A percentile compares a stretch with the other conserved stretches of the same genome.
phyloP scores from a whole-genome alignment of 2,797 vertebrate species.

The Xenopus petersii region DNA sequence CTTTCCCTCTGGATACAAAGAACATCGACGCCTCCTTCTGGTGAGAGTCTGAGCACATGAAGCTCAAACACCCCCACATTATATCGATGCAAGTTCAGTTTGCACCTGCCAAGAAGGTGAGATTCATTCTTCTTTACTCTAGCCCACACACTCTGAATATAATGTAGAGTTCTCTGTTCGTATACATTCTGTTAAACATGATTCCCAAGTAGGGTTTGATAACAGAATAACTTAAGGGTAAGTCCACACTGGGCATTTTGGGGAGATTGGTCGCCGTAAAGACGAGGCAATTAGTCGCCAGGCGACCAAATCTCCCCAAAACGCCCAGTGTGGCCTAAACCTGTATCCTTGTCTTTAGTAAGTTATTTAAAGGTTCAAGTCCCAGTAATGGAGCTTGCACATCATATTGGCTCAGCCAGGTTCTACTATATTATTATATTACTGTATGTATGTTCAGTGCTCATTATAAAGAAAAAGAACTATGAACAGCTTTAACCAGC shows the following conservation, averaged over 20 bases:
- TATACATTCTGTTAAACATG: background rate
- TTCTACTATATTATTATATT: background rate
- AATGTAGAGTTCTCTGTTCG: background rate
- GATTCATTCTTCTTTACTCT: background rate
- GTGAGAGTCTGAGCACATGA: background rate
- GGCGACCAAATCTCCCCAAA: too few species aligned
- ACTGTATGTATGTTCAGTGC: background rate
- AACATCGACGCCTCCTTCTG: conserved; percentile 31
- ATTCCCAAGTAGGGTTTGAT: conserved; percentile 10
- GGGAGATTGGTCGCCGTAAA: too few species aligned
- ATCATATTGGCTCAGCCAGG: background rate
- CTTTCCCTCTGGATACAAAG: background rate
- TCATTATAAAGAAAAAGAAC: background rate
- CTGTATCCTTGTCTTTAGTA: conserved; percentile 12
- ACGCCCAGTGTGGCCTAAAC: too few species aligned
- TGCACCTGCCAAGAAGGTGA: conserved; percentile 22
- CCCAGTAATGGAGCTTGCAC: conserved; percentile 10
- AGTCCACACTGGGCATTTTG: too few species aligned
- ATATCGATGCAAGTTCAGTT: conserved; percentile 7
- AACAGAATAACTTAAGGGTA: background rate
- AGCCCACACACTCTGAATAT: background rate
- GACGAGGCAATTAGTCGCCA: too few species aligned
- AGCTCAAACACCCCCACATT: conserved; percentile 3
- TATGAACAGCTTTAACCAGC: background rate
- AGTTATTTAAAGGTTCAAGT: conserved; percentile 18